Base-by-base conservation (phyloP, 1,140 invertebrate genomes). In the Drosophila bocki region DNA sequence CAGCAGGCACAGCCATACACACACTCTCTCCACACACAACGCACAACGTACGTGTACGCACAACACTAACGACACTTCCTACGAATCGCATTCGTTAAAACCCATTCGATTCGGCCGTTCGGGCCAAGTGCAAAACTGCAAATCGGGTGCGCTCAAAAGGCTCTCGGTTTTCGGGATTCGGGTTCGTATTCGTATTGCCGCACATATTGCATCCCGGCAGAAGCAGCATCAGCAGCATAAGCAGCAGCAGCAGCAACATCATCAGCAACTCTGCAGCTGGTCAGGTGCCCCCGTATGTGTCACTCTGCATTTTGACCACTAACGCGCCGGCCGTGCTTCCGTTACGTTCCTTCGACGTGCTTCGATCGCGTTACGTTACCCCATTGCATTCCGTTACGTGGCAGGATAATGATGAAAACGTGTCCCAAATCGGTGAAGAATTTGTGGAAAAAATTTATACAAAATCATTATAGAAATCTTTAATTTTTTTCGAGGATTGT, bases 291-390 rank as follows among this genome's bases (percentile, higher is more conserved):
- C 62, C 75, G 70, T 76, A 91, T 91, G 87, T 92, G 91, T 92
- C 87, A 91, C 87, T 92, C 76, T 91, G 87, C 87, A 92, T 92
- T 92, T 72, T 92, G 91, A 92, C 91, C 91, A 92, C 91, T 86
- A 86, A 92, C 91, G 91, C 81, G 91, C 84, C 91, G 91, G 91
- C 91, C 82, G 82, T 87, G 85, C 88, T 90, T 92, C 91, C 91
- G 84, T 78, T 80, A 68, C 78, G 77, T 64, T 78, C 71, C 80
- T 39, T 15, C 67, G 76, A 26, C 44, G 51, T 42, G 26, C 35
- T 35, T 41, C 48, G 26, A 47, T 76, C 26, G 61, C 57, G 47
- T 45, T 60, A 35, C 41, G 37, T 45, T 54, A 35, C 51, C 26
- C 13, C 22, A 29, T 51, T 32, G 13, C 56, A 54, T 32, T 39